Evolutionary conservation across 2,797 vertebrate genomes (phyloP), one percentile per base, ranked within the genome.

Genomic region (Pampus argenteus): DNA sequence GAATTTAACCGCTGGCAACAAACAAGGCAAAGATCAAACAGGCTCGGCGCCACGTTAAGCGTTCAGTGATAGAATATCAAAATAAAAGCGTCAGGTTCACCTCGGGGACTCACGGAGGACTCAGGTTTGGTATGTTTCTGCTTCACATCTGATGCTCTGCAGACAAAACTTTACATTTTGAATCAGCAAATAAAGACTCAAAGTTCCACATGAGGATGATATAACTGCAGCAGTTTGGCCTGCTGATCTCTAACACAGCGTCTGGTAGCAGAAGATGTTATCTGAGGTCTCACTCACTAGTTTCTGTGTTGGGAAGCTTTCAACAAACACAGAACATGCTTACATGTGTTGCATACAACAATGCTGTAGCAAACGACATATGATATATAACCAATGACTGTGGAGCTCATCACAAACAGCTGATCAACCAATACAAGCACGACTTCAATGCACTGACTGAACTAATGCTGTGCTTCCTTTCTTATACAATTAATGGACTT

Each of bases 21-120:
- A 73, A 52, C 17, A 61, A 9, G 6, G 11, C 15, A 48, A 40
- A 69, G 49, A 71, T 71, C 6, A 69, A 66, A 66, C 29, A 25
- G 55, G 13, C 59, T 65, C 23, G 29, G 40, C 18, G 23, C 28
- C 26, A 44, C 48, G 48, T 54, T 26, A 13, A n/a, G n/a, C n/a
- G n/a, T n/a, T n/a, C 14, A 49, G 31, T 22, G 23, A 49, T 1
- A 0, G 31, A 64, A 58, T 34, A 74, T 71, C 38, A n/a, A 38
- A 75, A 44, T 64, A 11, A 2, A 6, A 44, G 50, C 65, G 51
- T 42, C 25, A 9, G 45, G 26, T 63, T 31, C 29, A 48, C 29
- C 63, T 31, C 13, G 18, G 38, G 3, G 20, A 48, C 29, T 61
- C 36, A 11, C 14, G 23, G n/a, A 42, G 10, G n/a, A 20, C 9